Evolutionary conservation across 2,797 vertebrate species (phyloP), one percentile per base, ranked within the genome.

Genomic region (Onychomys leucogaster): DNA sequence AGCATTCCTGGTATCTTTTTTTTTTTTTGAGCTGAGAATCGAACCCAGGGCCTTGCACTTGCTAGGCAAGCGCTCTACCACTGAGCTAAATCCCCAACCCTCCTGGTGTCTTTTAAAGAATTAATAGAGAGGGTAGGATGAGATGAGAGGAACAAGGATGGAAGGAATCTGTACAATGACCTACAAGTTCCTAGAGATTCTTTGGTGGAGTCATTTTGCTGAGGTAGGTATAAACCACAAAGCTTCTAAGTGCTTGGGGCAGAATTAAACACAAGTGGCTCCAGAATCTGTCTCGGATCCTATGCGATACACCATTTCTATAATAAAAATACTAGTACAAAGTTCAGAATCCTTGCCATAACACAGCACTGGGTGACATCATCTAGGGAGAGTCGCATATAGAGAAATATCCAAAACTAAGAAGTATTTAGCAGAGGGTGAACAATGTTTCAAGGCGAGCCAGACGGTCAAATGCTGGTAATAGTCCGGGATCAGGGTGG

Each of bases 231-330:
- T 81, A 78, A 77, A 37, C 92, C 59, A 75, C 25, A 93, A 80
- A 93, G 41, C 27, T 89, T 92, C n/a, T 73, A 94, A 94, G 37
- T 76, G 25, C 49, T 41, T 71, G 11, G 69, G 11, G 67, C 76
- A 94, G 57, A 73, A 84, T 94, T 95, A 97, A 95, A 63, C 46
- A 65, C 46, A 95, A 90, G 81, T 32, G 91, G 46, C n/a, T 80
- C 49, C 5, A 65, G 76, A 92, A n/a, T 65, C 37, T 77, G 43
- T 46, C 78, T 77, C 77, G 78, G 52, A 94, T 12, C 61, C 41
- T 83, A 77, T 23, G 34, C 67, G 5, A 49, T 85, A 37, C 34
- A 63, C 41, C 82, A 49, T n/a, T 85, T 95, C 82, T 78, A 82
- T 49, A 78, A 96, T 3, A 9, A 46, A 96, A 96, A 89, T 49